These are phyloP conservation scores for Phoebastria nigripes DNA, from an alignment of 2,797 vertebrate genomes.

Conservation along the genomic window DNA sequence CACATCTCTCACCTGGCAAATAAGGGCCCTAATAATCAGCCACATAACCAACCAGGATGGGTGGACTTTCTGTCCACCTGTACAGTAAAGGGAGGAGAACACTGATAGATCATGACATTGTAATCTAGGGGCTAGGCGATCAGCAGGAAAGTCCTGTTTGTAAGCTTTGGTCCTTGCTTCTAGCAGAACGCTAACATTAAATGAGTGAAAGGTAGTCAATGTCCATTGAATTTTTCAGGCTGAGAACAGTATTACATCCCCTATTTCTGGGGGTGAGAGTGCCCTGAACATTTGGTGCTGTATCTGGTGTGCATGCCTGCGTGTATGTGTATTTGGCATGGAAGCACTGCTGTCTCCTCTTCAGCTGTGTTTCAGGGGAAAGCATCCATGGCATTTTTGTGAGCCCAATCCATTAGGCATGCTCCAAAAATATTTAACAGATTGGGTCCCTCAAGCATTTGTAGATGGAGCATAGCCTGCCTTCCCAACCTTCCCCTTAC, in stretches of 20 bases:
- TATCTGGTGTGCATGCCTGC: not conserved
- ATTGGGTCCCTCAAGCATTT: not conserved
- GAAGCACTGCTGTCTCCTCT: not conserved
- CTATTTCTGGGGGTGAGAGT: not conserved
- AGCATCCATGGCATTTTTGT: not conserved
- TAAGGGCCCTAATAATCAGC: not conserved
- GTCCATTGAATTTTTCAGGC: not conserved
- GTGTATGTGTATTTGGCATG: not conserved
- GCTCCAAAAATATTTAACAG: not conserved
- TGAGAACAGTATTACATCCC: not conserved
- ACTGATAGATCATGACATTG: not conserved
- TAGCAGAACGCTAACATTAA: not conserved
- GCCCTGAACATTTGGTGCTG: not conserved
- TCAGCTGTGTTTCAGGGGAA: slow-evolving; percentile 3
- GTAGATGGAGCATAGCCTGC: not conserved
- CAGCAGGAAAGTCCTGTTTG: not conserved
- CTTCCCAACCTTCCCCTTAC: not conserved
- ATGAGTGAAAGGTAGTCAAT: not conserved
- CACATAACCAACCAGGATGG: not conserved
- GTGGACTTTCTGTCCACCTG: not conserved
- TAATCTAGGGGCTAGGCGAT: not conserved
- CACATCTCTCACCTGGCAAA: not conserved
- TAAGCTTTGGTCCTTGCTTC: not conserved
- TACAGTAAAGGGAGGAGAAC: not conserved
- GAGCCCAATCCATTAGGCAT: not conserved